Evolutionary conservation across 2,888 invertebrate genomes (phyloP).

Genomic region (Luperina testacea): DNA sequence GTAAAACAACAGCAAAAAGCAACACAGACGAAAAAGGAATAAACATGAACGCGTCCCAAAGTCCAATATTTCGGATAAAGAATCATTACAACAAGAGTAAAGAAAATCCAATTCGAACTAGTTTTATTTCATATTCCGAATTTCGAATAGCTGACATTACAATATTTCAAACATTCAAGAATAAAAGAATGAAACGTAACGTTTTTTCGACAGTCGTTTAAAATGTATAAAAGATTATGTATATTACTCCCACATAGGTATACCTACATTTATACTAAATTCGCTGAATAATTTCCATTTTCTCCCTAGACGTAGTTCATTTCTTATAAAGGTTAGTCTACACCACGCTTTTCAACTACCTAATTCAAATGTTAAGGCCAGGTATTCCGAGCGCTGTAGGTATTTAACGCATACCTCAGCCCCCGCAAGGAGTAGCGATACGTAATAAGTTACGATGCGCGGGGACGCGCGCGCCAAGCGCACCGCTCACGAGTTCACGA

Average conservation of each 20-base stretch:
- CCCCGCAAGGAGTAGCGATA: no score
- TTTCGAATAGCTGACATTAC: conserved; percentile 49
- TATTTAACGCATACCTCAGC: no score
- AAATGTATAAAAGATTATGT: conserved; percentile 58
- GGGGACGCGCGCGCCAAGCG: no score
- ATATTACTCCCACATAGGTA: conserved; percentile 65
- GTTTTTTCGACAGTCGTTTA: conserved; percentile 55
- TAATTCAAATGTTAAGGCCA: background rate
- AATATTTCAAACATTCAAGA: conserved; percentile 55
- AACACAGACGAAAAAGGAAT: conserved; percentile 17
- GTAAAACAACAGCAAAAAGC: conserved; percentile 7
- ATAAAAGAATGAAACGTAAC: conserved; percentile 32
- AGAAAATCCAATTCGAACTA: conserved; percentile 17
- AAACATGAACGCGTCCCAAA: conserved; percentile 1
- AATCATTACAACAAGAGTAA: conserved; percentile 35
- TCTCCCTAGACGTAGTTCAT: conserved; percentile 74
- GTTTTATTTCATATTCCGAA: conserved; percentile 44
- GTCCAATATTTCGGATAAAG: conserved; percentile 44
- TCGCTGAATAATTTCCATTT: conserved; percentile 75
- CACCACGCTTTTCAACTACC: conserved; percentile 32
- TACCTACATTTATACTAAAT: conserved; percentile 68
- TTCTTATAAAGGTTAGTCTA: conserved; percentile 67
- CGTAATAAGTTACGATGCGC: no score
- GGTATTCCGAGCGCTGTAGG: no score
- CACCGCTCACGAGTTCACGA: no score